Conservation (phyloP, 1,140 invertebrate genomes). For the Batillaria attramentaria region DNA sequence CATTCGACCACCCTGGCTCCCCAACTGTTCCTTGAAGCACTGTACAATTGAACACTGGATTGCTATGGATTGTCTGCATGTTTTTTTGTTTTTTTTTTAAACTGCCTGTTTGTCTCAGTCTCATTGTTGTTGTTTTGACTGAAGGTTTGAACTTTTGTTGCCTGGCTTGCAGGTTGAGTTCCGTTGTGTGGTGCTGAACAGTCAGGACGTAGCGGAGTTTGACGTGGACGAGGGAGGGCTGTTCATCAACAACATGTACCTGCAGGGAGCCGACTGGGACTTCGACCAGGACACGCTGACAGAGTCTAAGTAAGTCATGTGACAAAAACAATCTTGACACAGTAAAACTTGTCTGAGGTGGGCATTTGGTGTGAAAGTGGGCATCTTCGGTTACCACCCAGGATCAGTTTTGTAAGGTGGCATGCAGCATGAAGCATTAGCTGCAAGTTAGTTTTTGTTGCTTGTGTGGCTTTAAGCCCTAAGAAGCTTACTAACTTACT, state of each 20-base stretch:
- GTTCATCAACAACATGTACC: constrained; percentile 55
- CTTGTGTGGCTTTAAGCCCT: too few relatives aligned
- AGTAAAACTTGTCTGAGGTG: neutral
- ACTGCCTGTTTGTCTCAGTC: neutral
- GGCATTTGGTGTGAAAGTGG: neutral
- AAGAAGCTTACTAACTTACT: neutral
- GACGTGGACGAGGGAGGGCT: constrained; percentile 66
- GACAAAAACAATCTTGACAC: too few relatives aligned
- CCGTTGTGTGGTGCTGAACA: constrained; percentile 59
- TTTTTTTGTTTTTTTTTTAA: too few relatives aligned
- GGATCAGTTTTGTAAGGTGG: neutral
- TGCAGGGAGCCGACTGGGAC: constrained; percentile 66
- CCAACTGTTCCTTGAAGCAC: too few relatives aligned
- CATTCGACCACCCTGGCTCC: too few relatives aligned
- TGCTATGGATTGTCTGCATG: too few relatives aligned
- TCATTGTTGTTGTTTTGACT: constrained; percentile 9
- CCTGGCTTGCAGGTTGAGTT: constrained; percentile 51
- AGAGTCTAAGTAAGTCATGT: constrained; percentile 30
- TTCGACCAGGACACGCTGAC: constrained; percentile 49
- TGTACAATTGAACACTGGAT: too few relatives aligned
- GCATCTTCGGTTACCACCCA: neutral
- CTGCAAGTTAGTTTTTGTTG: too few relatives aligned
- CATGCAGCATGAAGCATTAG: too few relatives aligned
- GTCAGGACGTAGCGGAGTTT: constrained; percentile 53
- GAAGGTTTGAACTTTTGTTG: neutral